phyloP scores from a whole-genome alignment of 2,888 invertebrate species.

The Diploptera punctata region DNA sequence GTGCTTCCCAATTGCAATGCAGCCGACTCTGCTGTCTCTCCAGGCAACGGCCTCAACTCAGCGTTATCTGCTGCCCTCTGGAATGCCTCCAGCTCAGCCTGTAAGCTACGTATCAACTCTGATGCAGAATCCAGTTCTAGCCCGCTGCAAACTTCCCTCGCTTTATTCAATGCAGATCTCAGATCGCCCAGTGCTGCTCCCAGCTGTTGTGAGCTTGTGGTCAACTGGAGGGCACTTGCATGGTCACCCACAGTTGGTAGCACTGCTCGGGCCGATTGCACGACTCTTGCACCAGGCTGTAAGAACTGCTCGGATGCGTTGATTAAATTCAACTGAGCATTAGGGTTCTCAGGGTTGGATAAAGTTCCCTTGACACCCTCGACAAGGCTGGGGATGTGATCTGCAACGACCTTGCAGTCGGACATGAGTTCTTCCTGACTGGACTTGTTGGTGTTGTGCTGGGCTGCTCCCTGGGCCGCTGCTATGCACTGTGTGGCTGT shows the following conservation, averaged over 20 bases:
- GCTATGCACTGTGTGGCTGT: constrained; percentile 92
- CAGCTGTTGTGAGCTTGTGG: constrained; percentile 72
- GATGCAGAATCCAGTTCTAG: constrained; percentile 84
- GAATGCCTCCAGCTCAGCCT: constrained; percentile 82
- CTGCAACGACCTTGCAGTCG: constrained; percentile 76
- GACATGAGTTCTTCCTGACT: constrained; percentile 75
- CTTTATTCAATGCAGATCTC: constrained; percentile 59
- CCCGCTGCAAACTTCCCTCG: constrained; percentile 81
- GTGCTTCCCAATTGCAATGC: constrained; percentile 64
- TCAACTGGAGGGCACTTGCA: constrained; percentile 75
- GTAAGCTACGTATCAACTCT: constrained; percentile 79
- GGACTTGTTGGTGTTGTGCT: constrained; percentile 72
- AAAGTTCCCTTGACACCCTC: constrained; percentile 78
- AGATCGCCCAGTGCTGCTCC: constrained; percentile 71
- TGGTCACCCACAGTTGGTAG: constrained; percentile 85
- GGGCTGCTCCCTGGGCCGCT: constrained; percentile 82
- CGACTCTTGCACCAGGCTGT: constrained; percentile 71
- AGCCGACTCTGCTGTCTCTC: constrained; percentile 73
- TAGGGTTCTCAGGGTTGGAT: constrained; percentile 72
- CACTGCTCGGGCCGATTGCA: constrained; percentile 79
- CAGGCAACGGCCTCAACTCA: constrained; percentile 81
- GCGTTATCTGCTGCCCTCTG: constrained; percentile 75
- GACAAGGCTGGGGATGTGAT: constrained; percentile 81
- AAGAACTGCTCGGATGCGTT: constrained; percentile 85
- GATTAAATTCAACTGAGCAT: constrained; percentile 80